Evolutionary conservation across 2,797 vertebrate species (phyloP).

Genomic region (Leptodactylus fallax): DNA sequence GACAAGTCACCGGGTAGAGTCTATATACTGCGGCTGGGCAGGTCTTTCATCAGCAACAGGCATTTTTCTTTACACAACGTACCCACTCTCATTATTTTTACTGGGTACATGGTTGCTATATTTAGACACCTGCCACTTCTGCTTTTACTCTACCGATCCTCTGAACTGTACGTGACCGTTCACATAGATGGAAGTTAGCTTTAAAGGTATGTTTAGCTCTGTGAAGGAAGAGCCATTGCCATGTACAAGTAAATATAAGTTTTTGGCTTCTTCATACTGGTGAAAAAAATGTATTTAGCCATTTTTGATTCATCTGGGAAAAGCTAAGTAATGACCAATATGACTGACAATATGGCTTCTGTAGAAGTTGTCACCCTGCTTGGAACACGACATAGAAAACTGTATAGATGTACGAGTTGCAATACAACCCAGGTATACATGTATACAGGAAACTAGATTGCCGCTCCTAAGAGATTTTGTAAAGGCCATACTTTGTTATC

Average conservation of each 20-base stretch:
- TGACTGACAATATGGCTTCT: no score
- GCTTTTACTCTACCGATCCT: neutral
- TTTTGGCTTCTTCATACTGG: no score
- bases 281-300: no score
- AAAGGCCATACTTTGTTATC: no score
- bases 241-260: neutral
- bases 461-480: no score
- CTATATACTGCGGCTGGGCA: constrained; percentile 32
- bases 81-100: neutral
- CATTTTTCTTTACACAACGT: neutral
- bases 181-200: neutral
- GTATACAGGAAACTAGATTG: no score
- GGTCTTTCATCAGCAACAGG: constrained; percentile 34
- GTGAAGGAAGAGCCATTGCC: neutral
- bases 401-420: no score
- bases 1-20: constrained; percentile 40
- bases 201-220: neutral
- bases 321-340: no score
- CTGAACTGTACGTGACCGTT: neutral
- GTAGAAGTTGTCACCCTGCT: no score
- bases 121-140: constrained; percentile 12
- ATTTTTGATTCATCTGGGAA: no score
- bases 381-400: no score
- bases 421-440: no score
- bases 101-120: neutral